Evolutionary conservation across 2,113 vertebrate species (phyloP), one percentile per base, ranked within the genome.

Genomic region (Crotalus viridis): DNA sequence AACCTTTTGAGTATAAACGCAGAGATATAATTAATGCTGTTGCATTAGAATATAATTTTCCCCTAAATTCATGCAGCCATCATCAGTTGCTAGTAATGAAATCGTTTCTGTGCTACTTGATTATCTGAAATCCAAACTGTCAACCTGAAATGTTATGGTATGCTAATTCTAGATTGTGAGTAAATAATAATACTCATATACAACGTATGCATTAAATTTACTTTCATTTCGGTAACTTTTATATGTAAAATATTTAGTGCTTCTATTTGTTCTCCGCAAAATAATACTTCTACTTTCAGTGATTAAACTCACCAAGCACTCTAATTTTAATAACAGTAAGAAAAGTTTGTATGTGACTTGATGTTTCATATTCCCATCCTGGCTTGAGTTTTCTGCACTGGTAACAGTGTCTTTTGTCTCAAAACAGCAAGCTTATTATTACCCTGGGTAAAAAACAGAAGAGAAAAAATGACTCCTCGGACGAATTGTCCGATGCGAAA

Each of bases 391-490:
- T 90, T 93, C 4, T 91, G 22, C 9, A 0, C 1, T 88, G 13
- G 61, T 95, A 69, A 89, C 28, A 94, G 88, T 87, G 39, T 28
- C 28, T 91, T 74, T 94, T 93, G 85, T 95, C 85, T 94, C 92
- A 33, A 93, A 92, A 97, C 95, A 99, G 99, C 91, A 99, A 99
- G 97, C 98, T 99, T 89, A 99, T 99, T 94, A 99, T 99, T 96
- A 99, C 99, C 87, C 97, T 99, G 96, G 98, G 99, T 95, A 99
- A 99, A 97, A 99, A 99, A 97, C 99, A 99, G 96, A 99, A 99
- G 93, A 98, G 99, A 94, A 99, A 99, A 98, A 98, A 98, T 0
- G 98, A 99, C 64, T 99, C 99, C 94, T 99, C 99, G 86, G 99
- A 99, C 96, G 99, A 99, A 33, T 96, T 98, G 91, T 99, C 99